phyloP scores from a whole-genome alignment of 2,113 vertebrate genomes.

The Gambusia affinis region DNA sequence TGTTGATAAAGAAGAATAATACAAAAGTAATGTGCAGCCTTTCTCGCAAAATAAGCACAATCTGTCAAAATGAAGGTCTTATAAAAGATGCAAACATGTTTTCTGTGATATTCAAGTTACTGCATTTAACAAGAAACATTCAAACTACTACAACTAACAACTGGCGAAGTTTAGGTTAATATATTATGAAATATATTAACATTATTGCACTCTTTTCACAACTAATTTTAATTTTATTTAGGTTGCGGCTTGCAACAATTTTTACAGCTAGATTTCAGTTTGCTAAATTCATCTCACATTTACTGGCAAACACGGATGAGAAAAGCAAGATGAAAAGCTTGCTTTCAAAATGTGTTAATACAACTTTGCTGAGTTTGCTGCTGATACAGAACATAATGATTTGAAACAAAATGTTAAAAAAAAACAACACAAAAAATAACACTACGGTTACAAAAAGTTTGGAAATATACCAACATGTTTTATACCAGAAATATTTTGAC shows the following conservation, averaged over 20 bases:
- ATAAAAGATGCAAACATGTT: background rate
- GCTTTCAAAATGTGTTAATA: no score
- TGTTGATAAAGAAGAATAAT: slow-evolving; percentile 37
- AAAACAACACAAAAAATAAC: no score
- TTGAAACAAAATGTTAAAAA: no score
- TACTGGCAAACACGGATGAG: background rate
- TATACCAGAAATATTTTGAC: no score
- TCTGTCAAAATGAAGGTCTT: background rate
- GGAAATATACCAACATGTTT: no score
- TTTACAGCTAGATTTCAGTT: background rate
- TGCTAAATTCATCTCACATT: slow-evolving; percentile 1
- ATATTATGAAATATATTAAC: no score
- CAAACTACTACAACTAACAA: background rate
- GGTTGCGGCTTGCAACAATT: background rate
- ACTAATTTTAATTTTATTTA: background rate
- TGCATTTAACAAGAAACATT: slow-evolving; percentile 7
- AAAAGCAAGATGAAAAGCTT: slow-evolving; percentile 1
- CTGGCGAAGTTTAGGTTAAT: no score
- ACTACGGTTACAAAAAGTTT: no score
- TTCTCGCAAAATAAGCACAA: background rate
- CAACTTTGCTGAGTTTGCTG: no score
- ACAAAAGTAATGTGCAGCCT: background rate
- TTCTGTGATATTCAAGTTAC: background rate
- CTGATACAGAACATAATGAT: no score
- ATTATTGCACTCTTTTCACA: background rate